Base-by-base conservation (phyloP, 2,888 invertebrate species). In the Eristalinus sepulchralis region DNA sequence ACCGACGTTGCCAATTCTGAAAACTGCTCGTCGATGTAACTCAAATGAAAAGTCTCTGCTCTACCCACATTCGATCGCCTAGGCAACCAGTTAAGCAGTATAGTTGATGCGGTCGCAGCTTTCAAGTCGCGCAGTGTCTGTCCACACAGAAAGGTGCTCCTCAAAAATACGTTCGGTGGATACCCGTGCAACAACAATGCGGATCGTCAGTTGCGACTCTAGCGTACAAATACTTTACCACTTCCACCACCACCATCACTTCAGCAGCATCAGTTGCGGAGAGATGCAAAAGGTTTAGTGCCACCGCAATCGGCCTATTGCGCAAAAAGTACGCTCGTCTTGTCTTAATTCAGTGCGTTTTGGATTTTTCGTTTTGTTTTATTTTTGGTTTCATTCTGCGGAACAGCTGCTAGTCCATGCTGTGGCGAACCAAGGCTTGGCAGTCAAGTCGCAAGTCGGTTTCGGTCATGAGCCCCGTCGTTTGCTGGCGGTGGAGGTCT, bases 251-350 rank as follows among this genome's bases (percentile, higher is more conserved):
- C 47, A 81, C 59, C 22, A 55, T 73, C 84, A 67, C 33, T 81
- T 53, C 47, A 22, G 47, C 47, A 77, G 55, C 60, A 47, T 59
- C 59, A 72, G 62, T 47, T 27, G 59, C 13, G 82, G 73, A 78
- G 78, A 77, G 73, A 83, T 83, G 78, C 78, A 71, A 63, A 83
- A 67, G 81, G 68, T 77, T 77, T 64, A 64, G 71, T 64, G 59
- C 39, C n/a, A 4, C 72, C 64, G 72, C 66, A 71, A 72, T 77
- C 68, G 59, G 57, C 22, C 63, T 66, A 70, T 86, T 86, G 83
- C 86, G 86, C 78, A 86, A 82, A 85, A 59, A 75, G 11, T 71
- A 75, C 34, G 34, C 5, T 71, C 9, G 47, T 70, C 66, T 66
- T 64, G 70, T 68, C 78, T 85, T 31, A 59, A 75, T 53, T 66